Conservation (phyloP, 2,797 vertebrate species). For the Gorsachius magnificus region DNA sequence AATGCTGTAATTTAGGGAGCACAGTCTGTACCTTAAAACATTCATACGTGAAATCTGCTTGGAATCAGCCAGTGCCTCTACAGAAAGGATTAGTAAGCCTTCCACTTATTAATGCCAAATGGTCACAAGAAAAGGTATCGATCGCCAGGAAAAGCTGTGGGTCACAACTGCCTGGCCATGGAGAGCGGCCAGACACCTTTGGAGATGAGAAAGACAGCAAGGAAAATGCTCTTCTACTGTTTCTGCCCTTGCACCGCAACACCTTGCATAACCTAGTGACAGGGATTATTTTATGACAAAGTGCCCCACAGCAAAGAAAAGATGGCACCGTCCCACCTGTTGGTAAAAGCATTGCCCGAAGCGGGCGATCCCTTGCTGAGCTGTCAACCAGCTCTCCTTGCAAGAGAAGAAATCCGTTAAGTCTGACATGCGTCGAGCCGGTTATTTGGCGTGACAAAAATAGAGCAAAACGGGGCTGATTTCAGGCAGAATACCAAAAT, state of each 20-base stretch:
- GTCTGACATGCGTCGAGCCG: not conserved
- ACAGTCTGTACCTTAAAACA: not conserved
- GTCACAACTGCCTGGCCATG: not conserved
- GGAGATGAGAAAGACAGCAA: not conserved
- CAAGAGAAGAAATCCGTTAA: not conserved
- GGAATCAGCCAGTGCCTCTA: not conserved
- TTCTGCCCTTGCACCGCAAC: not conserved
- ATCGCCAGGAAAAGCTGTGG: not conserved
- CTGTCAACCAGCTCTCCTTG: not conserved
- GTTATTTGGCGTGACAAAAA: not conserved
- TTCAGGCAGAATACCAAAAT: not conserved
- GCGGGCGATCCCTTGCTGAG: not conserved
- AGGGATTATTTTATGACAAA: fast-evolving
- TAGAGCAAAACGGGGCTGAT: not conserved
- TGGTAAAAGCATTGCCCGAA: not conserved
- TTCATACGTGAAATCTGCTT: not conserved
- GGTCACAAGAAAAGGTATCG: not conserved
- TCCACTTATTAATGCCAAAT: not conserved
- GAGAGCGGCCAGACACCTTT: not conserved
- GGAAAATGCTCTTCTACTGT: fast-evolving
- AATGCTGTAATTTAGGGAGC: no score
- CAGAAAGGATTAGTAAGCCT: not conserved
- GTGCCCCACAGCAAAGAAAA: not conserved
- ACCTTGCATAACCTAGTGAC: not conserved
- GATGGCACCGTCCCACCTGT: not conserved